Percentiles rank a stretch among this genome's conserved stretches.
These are phyloP conservation scores for Andrena praecox DNA, from an alignment of 2,888 invertebrate genomes.

Conservation along the genomic window DNA sequence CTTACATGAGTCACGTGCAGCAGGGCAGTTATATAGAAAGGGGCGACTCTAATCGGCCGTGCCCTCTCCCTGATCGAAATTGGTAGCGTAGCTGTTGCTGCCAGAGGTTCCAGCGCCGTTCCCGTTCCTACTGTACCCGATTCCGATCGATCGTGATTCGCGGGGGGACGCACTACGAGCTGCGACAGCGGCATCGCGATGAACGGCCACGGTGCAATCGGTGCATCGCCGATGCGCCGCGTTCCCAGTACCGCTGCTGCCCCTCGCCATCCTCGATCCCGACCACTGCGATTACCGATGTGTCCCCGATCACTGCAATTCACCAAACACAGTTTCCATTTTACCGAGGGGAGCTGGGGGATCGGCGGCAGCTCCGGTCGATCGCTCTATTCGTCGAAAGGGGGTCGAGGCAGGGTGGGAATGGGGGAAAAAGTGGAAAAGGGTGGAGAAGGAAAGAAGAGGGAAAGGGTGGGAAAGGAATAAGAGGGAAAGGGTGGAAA, in stretches of 20 bases:
- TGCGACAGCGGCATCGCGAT: constrained; percentile 64
- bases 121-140: constrained; percentile 63
- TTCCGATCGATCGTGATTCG: constrained; percentile 74
- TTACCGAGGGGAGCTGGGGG: background rate
- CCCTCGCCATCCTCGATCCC: constrained; percentile 53
- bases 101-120: constrained; percentile 46
- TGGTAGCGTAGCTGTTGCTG: constrained; percentile 49
- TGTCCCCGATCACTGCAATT: constrained; percentile 40
- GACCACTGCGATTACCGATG: constrained; percentile 29
- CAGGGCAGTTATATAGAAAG: constrained; percentile 38
- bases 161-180: constrained; percentile 57
- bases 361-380: too few species aligned
- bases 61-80: constrained; percentile 61
- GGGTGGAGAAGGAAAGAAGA: too few species aligned
- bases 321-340: constrained; percentile 22
- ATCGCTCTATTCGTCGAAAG: too few species aligned
- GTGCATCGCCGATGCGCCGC: constrained; percentile 48
- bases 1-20: constrained; percentile 64
- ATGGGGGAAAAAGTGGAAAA: too few species aligned
- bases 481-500: too few species aligned
- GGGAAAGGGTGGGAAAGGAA: too few species aligned
- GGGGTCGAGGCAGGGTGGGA: too few species aligned
- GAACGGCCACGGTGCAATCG: constrained; percentile 55
- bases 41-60: constrained; percentile 60
- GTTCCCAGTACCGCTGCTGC: constrained; percentile 38